A percentile compares a stretch with the other conserved stretches of the same genome.
Conservation (phyloP, 2,888 invertebrate species). For the Drosophila anomelani region DNA sequence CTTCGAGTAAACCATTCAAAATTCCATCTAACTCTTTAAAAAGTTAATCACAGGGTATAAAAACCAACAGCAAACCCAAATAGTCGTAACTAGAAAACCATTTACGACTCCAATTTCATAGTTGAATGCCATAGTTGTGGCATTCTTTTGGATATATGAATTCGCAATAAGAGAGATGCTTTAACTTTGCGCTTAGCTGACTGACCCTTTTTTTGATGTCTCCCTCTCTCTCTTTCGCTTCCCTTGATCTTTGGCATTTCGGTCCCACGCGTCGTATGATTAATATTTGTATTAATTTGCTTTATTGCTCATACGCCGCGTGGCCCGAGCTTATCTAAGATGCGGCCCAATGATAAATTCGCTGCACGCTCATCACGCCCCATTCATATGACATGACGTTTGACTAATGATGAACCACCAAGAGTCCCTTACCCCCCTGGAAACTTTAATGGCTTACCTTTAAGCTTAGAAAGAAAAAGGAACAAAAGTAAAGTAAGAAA, state of each 20-base stretch:
- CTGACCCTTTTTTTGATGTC: constrained; percentile 37
- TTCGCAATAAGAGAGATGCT: constrained; percentile 22
- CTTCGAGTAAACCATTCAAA: neutral
- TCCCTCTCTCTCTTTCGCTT: neutral
- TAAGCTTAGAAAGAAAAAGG: constrained; percentile 16
- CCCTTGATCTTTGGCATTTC: constrained; percentile 38
- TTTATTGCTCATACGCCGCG: constrained; percentile 57
- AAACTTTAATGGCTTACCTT: constrained; percentile 40
- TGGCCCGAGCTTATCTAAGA: constrained; percentile 33
- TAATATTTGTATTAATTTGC: constrained; percentile 62
- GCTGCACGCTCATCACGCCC: constrained; percentile 47
- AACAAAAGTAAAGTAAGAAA: constrained; percentile 1
- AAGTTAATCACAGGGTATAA: neutral
- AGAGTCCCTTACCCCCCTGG: neutral
- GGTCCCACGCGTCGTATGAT: constrained; percentile 56
- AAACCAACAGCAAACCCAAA: constrained; percentile 6
- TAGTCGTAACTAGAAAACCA: constrained; percentile 15
- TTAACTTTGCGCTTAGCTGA: constrained; percentile 11
- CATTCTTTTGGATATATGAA: constrained; percentile 5
- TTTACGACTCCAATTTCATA: constrained; percentile 43
- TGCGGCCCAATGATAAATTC: constrained; percentile 52
- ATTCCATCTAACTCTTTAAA: neutral
- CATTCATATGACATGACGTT: constrained; percentile 36
- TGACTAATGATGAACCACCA: constrained; percentile 54
- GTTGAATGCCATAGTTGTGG: constrained; percentile 10